phyloP scores from a whole-genome alignment of 2,888 invertebrate species.

The Chrysina gloriosa region DNA sequence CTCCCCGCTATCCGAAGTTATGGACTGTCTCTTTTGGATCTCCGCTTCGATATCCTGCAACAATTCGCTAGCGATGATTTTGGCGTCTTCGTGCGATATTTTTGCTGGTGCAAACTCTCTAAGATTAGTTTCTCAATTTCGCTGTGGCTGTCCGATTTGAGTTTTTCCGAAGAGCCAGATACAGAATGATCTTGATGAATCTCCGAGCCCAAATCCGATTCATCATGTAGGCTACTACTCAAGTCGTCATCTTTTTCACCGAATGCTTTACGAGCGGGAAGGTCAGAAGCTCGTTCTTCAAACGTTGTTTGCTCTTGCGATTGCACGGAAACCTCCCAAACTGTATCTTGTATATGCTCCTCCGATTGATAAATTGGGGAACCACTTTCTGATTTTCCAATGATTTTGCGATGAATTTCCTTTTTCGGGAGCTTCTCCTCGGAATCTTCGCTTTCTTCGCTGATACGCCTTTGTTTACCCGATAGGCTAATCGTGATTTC shows the following conservation, averaged over 20 bases:
- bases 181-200: conserved; percentile 62
- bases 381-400: conserved; percentile 45
- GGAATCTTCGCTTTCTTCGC: conserved; percentile 63
- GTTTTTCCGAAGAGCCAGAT: conserved; percentile 60
- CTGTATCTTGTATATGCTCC: conserved; percentile 66
- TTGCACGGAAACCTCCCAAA: conserved; percentile 68
- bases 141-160: conserved; percentile 62
- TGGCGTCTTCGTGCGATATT: conserved; percentile 66
- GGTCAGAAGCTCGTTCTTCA: conserved; percentile 60
- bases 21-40: conserved; percentile 62
- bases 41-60: conserved; percentile 69
- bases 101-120: conserved; percentile 63
- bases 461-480: conserved; percentile 62
- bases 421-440: conserved; percentile 45
- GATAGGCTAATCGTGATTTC: conserved; percentile 64
- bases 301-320: conserved; percentile 58
- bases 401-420: conserved; percentile 8
- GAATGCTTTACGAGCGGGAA: conserved; percentile 54
- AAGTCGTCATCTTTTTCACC: conserved; percentile 62
- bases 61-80: conserved; percentile 66
- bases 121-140: conserved; percentile 63
- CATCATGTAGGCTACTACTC: conserved; percentile 58
- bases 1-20: conserved; percentile 45
- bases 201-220: conserved; percentile 63
- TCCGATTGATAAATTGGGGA: conserved; percentile 63